Evolutionary conservation across 2,113 vertebrate species (phyloP).

Genomic region (Ia io): DNA sequence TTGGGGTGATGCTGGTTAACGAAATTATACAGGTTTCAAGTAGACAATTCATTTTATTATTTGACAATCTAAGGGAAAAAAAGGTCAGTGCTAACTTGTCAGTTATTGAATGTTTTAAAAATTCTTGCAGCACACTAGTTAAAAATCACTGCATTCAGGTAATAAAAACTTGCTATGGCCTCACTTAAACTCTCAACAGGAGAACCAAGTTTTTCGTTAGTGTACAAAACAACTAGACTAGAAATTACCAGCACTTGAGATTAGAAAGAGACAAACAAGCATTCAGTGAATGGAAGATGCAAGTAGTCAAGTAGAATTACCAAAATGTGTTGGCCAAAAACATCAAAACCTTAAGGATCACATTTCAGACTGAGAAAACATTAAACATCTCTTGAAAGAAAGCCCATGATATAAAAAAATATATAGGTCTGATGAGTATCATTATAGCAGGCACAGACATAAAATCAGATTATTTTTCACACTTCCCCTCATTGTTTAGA

Average conservation of each 20-base stretch:
- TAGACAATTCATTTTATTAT: not conserved
- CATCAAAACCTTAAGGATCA: not conserved
- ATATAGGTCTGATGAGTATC: not conserved
- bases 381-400: not conserved
- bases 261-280: not conserved
- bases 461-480: constrained; percentile 8
- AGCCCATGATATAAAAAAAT: not conserved
- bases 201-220: not conserved
- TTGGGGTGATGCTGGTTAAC: too few species aligned
- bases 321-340: not conserved
- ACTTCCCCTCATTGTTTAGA: constrained; percentile 32
- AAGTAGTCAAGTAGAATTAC: not conserved
- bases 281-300: not conserved
- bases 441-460: not conserved
- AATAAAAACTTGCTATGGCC: not conserved
- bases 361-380: constrained; percentile 23
- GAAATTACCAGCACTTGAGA: not conserved
- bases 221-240: not conserved
- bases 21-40: too few species aligned
- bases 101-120: not conserved
- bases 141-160: not conserved
- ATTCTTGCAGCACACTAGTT: not conserved
- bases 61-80: not conserved
- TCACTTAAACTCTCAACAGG: not conserved
- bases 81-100: not conserved